Evolutionary conservation across 2,888 invertebrate genomes (phyloP).

Genomic region (Drosophila putrida): DNA sequence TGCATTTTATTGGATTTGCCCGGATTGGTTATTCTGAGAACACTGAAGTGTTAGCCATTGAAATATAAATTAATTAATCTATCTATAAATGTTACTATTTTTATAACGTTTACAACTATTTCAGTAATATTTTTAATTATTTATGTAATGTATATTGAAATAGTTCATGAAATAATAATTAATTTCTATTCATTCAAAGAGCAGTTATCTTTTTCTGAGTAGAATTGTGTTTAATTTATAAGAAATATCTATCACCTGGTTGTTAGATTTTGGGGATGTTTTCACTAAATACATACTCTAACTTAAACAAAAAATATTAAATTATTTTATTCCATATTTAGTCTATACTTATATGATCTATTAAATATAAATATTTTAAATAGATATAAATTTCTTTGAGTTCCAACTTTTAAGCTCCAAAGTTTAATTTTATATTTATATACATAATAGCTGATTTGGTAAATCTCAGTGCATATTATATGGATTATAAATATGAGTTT

Average conservation of each 20-base stretch:
- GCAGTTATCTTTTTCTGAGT: neutral
- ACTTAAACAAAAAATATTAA: too few relatives aligned
- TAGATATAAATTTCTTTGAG: too few relatives aligned
- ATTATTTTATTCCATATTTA: too few relatives aligned
- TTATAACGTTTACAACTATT: neutral
- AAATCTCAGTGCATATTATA: neutral
- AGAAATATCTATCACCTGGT: neutral
- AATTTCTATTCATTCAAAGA: neutral
- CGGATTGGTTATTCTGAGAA: slow-evolving; percentile 11
- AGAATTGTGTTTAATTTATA: neutral
- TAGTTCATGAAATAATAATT: neutral
- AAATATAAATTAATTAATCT: neutral
- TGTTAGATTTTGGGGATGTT: neutral
- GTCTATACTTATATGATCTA: too few relatives aligned
- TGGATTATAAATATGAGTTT: too few relatives aligned
- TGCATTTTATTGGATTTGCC: slow-evolving; percentile 34
- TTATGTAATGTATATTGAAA: neutral
- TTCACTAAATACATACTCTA: neutral
- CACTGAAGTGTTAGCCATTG: neutral
- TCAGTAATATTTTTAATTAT: neutral
- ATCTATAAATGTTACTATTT: neutral
- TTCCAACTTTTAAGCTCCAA: too few relatives aligned
- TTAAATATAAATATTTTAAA: too few relatives aligned
- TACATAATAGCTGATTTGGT: neutral
- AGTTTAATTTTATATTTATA: neutral